A percentile compares a stretch with the other conserved stretches of the same genome.
These are phyloP conservation scores for Whitmania pigra DNA, from an alignment of 1,140 invertebrate genomes.

Conservation along the genomic window DNA sequence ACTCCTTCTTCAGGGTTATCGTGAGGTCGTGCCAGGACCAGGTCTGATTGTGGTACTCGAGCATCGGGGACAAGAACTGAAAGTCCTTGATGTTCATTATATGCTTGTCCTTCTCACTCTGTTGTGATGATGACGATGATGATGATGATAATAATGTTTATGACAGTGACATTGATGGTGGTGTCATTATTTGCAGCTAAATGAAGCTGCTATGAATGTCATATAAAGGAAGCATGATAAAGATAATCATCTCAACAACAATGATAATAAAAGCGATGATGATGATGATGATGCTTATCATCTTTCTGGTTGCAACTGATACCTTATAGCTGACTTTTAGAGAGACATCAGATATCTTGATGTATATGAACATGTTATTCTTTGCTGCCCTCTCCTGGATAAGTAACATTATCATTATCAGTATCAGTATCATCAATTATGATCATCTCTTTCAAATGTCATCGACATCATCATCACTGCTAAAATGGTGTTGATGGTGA, in stretches of 20 bases:
- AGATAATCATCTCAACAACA: slow-evolving; percentile 1
- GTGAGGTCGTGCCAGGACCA: slow-evolving; percentile 99
- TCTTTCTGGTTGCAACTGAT: slow-evolving; percentile 40
- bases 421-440: background rate
- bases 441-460: background rate
- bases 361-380: slow-evolving; percentile 95
- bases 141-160: background rate
- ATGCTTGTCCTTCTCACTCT: slow-evolving; percentile 96
- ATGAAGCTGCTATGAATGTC: too few relatives aligned
- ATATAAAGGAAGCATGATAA: too few relatives aligned
- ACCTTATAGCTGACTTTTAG: slow-evolving; percentile 82
- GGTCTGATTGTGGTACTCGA: slow-evolving; percentile 96
- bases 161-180: background rate
- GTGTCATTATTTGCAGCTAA: too few relatives aligned
- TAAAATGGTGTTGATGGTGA: too few relatives aligned
- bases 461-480: too few relatives aligned
- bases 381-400: slow-evolving; percentile 81
- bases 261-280: background rate
- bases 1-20: slow-evolving; percentile 85
- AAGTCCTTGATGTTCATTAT: slow-evolving; percentile 87
- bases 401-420: background rate
- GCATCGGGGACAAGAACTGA: slow-evolving; percentile 77
- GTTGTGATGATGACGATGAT: background rate
- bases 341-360: slow-evolving; percentile 89
- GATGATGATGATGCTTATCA: slow-evolving; percentile 4